Evolutionary conservation across 2,797 vertebrate genomes (phyloP), one percentile per base, ranked within the genome.

Genomic region (Centropyge bicolor): DNA sequence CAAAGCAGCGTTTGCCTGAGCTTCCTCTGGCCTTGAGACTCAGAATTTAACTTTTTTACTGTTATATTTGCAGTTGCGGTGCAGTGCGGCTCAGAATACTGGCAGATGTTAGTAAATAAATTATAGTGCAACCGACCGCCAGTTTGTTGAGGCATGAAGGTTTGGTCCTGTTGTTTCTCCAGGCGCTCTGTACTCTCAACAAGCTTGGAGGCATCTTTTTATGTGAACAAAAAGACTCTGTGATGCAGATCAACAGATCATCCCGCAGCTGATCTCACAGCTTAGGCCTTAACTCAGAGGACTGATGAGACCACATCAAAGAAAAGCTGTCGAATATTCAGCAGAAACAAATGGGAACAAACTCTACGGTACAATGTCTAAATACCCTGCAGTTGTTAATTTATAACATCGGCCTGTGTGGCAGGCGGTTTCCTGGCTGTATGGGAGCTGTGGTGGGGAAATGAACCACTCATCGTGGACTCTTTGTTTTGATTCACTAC

Each of bases 251-350:
- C 46, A 74, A 66, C 41, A 24, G 61, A 52, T 64, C 19, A 56
- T 55, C 55, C 19, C 49, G 51, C 54, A 45, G 41, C 22, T 64
- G 54, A 88, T 69, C 62, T 77, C 71, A 70, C 78, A 84, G 76
- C 75, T 81, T 77, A 63, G 79, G 86, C 90, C 90, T 91, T 89
- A 84, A 83, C 57, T 64, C 46, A 14, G 67, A 68, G 48, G 62
- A 74, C 51, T 41, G 22, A 54, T 54, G 64, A 27, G 67, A 54
- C 0, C 1, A 36, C 56, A 16, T 78, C 49, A 82, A 52, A 74
- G 67, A 62, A 40, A 68, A 68, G 36, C 63, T 74, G 75, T 73
- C 56, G 64, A 22, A 45, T 71, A 66, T 63, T 70, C 64, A 64
- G 22, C 17, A 38, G 71, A 64, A 69, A 57, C 19, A 22, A 62